phyloP scores from a whole-genome alignment of 2,113 vertebrate genomes.

The Bufo gargarizans region DNA sequence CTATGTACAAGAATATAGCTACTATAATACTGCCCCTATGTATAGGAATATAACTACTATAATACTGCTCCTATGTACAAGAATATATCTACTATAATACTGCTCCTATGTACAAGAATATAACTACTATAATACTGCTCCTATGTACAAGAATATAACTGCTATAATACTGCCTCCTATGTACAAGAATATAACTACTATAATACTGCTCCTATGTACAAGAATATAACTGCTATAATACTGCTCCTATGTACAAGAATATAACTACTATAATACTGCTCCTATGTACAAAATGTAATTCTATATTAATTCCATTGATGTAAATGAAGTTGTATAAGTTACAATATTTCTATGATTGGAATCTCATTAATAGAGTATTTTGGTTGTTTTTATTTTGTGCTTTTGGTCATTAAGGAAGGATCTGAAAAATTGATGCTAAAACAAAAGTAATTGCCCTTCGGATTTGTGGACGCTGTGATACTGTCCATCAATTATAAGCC shows the following conservation, averaged over 20 bases:
- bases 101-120: neutral
- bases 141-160: neutral
- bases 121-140: no score
- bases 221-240: slow-evolving; percentile 11
- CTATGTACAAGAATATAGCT: neutral
- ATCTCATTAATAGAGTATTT: no score
- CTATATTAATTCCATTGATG: no score
- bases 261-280: slow-evolving; percentile 4
- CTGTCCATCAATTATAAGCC: slow-evolving; percentile 7
- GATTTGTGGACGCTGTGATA: neutral
- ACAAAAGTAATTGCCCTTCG: neutral
- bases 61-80: neutral
- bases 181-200: neutral
- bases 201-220: neutral
- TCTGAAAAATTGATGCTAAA: neutral
- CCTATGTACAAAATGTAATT: neutral
- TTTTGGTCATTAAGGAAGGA: no score
- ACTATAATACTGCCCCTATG: neutral
- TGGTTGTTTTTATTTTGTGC: no score
- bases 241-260: neutral
- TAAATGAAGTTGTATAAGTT: no score
- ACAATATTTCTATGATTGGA: no score
- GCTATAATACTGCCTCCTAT: neutral
- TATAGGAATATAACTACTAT: neutral
- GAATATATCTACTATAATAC: no score